Evolutionary conservation across 2,113 vertebrate genomes (phyloP).

Genomic region (Catagonus wagneri): DNA sequence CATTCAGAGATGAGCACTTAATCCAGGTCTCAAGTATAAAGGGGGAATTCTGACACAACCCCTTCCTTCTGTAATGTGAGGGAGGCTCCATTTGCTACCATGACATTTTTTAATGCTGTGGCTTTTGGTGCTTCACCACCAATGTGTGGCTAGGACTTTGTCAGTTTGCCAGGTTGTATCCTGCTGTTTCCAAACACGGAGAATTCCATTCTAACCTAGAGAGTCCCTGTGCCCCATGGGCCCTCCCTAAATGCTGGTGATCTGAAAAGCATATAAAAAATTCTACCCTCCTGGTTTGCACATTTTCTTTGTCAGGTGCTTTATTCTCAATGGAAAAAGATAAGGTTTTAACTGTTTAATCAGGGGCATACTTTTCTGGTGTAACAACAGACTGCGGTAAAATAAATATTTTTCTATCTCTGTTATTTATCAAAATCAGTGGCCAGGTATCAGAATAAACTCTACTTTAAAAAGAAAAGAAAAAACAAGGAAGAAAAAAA

Average conservation of each 20-base stretch:
- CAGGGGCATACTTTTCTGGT: background rate
- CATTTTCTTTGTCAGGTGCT: background rate
- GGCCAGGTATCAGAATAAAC: background rate
- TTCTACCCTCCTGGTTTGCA: background rate
- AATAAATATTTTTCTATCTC: background rate
- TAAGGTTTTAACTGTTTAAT: background rate
- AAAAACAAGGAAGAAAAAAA: background rate
- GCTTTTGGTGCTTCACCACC: background rate
- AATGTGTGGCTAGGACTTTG: background rate
- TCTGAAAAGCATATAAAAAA: background rate
- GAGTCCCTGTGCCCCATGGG: background rate
- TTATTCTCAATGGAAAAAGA: background rate
- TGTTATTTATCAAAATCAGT: background rate
- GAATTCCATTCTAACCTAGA: background rate
- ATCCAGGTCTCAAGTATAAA: background rate
- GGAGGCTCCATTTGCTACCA: background rate
- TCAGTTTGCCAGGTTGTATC: background rate
- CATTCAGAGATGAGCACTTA: background rate
- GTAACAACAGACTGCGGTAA: background rate
- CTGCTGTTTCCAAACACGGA: background rate
- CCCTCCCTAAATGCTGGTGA: background rate
- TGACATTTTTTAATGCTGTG: background rate
- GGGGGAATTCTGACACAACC: background rate
- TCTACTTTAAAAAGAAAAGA: background rate
- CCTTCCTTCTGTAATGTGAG: background rate